These are phyloP conservation scores for Spisula subtruncata DNA, from an alignment of 2,888 invertebrate species.

Conservation along the genomic window DNA sequence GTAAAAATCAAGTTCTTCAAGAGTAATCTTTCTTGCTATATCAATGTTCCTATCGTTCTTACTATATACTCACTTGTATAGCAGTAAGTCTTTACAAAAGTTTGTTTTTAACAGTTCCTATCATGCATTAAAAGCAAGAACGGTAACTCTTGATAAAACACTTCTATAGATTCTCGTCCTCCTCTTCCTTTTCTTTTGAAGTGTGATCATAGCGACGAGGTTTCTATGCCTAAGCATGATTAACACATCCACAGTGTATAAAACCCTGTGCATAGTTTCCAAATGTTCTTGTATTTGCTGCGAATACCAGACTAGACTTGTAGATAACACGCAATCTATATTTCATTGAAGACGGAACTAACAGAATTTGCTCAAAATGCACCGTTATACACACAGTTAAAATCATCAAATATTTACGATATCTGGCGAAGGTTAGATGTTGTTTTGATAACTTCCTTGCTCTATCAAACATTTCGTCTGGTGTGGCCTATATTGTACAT, in stretches of 20 bases:
- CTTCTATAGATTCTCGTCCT: too few species aligned
- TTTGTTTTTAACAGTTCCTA: too few species aligned
- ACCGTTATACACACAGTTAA: not conserved
- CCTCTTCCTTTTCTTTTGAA: too few species aligned
- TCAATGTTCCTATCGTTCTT: too few species aligned
- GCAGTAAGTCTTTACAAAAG: too few species aligned
- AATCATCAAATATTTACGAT: slow-evolving; percentile 12
- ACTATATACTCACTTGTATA: too few species aligned
- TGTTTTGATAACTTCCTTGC: not conserved
- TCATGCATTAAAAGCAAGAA: too few species aligned
- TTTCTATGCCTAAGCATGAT: not conserved
- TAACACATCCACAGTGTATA: not conserved
- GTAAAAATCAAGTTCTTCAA: too few species aligned
- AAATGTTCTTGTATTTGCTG: not conserved
- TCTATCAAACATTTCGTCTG: not conserved
- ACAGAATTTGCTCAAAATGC: not conserved
- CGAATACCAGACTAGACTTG: not conserved
- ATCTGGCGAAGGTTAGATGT: not conserved
- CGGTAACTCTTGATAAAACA: too few species aligned
- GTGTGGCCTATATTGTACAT: not conserved
- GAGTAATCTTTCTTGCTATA: too few species aligned
- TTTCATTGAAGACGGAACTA: not conserved
- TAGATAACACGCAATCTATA: slow-evolving; percentile 2
- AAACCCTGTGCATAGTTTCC: not conserved
- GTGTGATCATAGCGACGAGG: too few species aligned